A percentile compares a stretch with the other conserved stretches of the same genome.
phyloP scores from a whole-genome alignment of 1,140 invertebrate species.

The Episyrphus balteatus region DNA sequence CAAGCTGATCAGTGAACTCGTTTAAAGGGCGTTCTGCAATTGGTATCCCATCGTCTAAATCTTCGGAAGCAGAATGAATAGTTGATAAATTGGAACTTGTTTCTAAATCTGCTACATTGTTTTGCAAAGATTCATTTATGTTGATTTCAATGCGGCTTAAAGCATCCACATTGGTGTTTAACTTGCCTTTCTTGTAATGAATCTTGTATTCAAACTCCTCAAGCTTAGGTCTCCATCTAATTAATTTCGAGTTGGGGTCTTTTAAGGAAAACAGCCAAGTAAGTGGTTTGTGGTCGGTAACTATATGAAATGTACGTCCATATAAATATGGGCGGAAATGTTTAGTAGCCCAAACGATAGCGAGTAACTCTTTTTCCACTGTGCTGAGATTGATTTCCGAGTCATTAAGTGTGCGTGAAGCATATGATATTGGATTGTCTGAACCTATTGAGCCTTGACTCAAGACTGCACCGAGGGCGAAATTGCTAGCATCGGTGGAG shows the following conservation, averaged over 20 bases:
- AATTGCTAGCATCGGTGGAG: slow-evolving; percentile 17
- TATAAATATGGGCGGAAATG: slow-evolving; percentile 35
- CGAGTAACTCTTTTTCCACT: slow-evolving; percentile 29
- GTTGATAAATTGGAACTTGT: neutral
- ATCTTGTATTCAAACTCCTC: slow-evolving; percentile 29
- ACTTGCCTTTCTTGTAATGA: slow-evolving; percentile 30
- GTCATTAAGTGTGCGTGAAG: slow-evolving; percentile 29
- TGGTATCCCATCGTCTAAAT: slow-evolving; percentile 6
- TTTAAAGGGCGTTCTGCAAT: slow-evolving; percentile 4
- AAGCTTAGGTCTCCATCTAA: slow-evolving; percentile 15
- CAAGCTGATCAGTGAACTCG: too few relatives aligned
- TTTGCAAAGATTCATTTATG: neutral
- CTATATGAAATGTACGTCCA: slow-evolving; percentile 19
- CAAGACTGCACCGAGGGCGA: slow-evolving; percentile 16
- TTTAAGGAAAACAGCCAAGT: slow-evolving; percentile 34
- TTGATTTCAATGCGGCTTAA: slow-evolving; percentile 12
- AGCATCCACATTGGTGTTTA: slow-evolving; percentile 25
- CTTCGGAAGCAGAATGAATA: slow-evolving; percentile 1
- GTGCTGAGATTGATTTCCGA: slow-evolving; percentile 30
- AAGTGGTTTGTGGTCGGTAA: slow-evolving; percentile 7
- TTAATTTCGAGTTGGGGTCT: slow-evolving; percentile 18
- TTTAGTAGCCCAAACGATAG: slow-evolving; percentile 32
- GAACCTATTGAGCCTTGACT: slow-evolving; percentile 14
- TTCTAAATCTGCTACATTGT: neutral
- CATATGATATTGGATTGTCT: slow-evolving; percentile 32